Conservation (phyloP, 92 coral and sea anemone genomes). For the Galaxea fascicularis region DNA sequence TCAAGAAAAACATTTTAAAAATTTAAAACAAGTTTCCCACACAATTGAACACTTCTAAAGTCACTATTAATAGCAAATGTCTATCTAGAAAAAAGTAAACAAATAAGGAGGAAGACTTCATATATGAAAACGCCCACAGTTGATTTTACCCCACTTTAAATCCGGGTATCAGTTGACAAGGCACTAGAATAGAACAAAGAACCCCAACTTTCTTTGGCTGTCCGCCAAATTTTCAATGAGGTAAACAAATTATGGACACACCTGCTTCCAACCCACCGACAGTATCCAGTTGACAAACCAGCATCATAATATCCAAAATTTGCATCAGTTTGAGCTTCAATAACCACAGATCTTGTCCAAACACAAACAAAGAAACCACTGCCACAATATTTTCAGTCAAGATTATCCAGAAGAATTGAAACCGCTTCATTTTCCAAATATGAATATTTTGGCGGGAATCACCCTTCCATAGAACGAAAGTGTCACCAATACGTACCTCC, state of each 20-base stretch:
- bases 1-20: slow-evolving; percentile 8
- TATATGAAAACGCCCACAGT: too few species aligned
- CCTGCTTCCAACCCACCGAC: slow-evolving; percentile 5
- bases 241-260: slow-evolving; percentile 23
- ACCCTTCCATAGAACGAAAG: slow-evolving; percentile 18
- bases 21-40: neutral
- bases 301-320: neutral
- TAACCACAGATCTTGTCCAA: slow-evolving; percentile 2
- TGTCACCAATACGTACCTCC: slow-evolving; percentile 75
- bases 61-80: neutral
- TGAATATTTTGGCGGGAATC: slow-evolving; percentile 75
- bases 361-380: neutral
- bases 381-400: neutral
- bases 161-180: neutral
- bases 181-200: neutral
- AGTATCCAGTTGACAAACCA: slow-evolving; percentile 3
- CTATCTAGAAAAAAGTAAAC: neutral
- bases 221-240: neutral
- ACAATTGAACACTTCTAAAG: slow-evolving; percentile 3
- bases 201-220: neutral
- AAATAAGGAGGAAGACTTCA: too few species aligned
- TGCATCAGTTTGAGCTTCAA: slow-evolving; percentile 3
- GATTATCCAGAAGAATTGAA: neutral
- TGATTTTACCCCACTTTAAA: neutral
- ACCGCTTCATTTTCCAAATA: slow-evolving; percentile 23